These are phyloP conservation scores for Catostomus latipinnis DNA, from an alignment of 2,797 vertebrate species.

Conservation along the genomic window DNA sequence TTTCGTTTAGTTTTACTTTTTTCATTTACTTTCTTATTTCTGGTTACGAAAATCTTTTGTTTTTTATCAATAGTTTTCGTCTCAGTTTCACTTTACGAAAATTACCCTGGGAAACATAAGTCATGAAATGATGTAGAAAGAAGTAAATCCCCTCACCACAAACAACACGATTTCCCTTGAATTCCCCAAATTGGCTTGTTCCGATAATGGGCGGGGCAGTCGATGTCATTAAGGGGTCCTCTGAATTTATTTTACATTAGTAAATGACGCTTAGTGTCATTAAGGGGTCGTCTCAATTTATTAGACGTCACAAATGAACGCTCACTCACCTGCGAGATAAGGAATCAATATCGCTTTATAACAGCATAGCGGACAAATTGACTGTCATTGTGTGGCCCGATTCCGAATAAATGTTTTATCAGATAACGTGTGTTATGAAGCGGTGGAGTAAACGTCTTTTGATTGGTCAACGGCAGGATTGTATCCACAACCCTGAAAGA, in stretches of 20 bases:
- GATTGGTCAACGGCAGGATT: conserved; percentile 22
- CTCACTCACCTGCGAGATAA: background rate
- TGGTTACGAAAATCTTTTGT: no score
- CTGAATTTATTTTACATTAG: conserved; percentile 1
- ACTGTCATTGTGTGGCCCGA: no score
- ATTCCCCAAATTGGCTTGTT: conserved; percentile 36
- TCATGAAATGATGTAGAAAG: background rate
- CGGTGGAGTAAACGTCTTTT: background rate
- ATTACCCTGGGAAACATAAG: background rate
- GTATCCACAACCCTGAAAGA: background rate
- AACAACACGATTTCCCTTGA: background rate
- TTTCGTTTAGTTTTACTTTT: no score
- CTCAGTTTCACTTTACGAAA: no score
- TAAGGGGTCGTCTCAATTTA: background rate
- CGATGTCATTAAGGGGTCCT: conserved; percentile 35
- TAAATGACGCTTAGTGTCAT: background rate
- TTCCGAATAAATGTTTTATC: background rate
- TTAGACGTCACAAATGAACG: background rate
- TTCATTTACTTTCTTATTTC: no score
- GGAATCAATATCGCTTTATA: background rate
- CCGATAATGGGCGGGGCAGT: conserved; percentile 31
- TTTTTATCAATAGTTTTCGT: no score
- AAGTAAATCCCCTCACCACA: conserved; percentile 1
- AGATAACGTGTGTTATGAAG: background rate
- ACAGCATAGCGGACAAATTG: no score